A percentile compares a stretch with the other conserved stretches of the same genome.
These are phyloP conservation scores for Hylaea fasciaria DNA, from an alignment of 2,888 invertebrate species.

Conservation along the genomic window DNA sequence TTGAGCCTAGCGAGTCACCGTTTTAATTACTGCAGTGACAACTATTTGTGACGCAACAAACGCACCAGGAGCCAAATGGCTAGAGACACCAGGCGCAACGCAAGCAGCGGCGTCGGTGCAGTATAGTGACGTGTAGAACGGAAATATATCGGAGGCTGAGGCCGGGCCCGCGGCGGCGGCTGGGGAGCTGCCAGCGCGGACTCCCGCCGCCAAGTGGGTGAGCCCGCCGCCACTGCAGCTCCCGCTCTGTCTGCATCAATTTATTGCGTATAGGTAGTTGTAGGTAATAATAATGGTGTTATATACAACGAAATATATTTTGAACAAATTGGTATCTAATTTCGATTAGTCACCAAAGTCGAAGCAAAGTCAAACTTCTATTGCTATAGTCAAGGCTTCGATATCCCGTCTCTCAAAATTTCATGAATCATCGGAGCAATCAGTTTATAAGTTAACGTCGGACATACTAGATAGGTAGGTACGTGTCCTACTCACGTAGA, in stretches of 20 bases:
- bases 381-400: too few species aligned
- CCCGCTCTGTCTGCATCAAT: slow-evolving; percentile 6
- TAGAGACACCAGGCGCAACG: slow-evolving; percentile 42
- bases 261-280: background rate
- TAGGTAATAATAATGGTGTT: too few species aligned
- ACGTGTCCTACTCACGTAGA: too few species aligned
- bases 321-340: too few species aligned
- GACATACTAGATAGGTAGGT: too few species aligned
- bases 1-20: slow-evolving; percentile 39
- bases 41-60: slow-evolving; percentile 63
- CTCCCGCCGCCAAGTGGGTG: background rate
- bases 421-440: too few species aligned
- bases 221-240: background rate
- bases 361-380: too few species aligned
- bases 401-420: too few species aligned
- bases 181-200: slow-evolving; percentile 30
- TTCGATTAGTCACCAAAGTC: too few species aligned
- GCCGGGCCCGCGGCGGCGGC: slow-evolving; percentile 60
- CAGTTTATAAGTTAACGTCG: too few species aligned
- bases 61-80: slow-evolving; percentile 62
- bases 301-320: too few species aligned
- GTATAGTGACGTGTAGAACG: slow-evolving; percentile 61
- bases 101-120: slow-evolving; percentile 45
- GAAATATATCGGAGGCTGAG: slow-evolving; percentile 63
- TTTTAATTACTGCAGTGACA: slow-evolving; percentile 62